A percentile compares a stretch with the other conserved stretches of the same genome.
phyloP scores from a whole-genome alignment of 2,888 invertebrate species.

The Leptinotarsa peninsularis region DNA sequence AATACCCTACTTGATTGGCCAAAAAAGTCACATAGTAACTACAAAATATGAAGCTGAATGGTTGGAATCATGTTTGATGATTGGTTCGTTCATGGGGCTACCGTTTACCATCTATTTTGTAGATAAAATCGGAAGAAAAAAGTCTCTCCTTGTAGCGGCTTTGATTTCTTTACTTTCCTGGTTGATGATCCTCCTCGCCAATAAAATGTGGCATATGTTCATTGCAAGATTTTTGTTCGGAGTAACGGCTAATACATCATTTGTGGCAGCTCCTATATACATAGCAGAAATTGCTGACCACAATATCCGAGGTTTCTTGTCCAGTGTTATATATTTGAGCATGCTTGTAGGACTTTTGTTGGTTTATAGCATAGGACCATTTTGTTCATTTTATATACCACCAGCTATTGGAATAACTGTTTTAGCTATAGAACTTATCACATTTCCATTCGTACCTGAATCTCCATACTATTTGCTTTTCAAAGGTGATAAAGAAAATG shows the following conservation, averaged over 20 bases:
- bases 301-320: conserved; percentile 61
- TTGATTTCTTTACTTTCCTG: conserved; percentile 58
- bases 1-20: conserved; percentile 59
- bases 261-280: conserved; percentile 64
- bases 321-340: conserved; percentile 62
- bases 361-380: conserved; percentile 58
- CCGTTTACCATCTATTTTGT: conserved; percentile 60
- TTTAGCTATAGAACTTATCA: conserved; percentile 55
- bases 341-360: conserved; percentile 62
- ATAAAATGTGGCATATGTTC: conserved; percentile 54
- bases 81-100: conserved; percentile 55
- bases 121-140: conserved; percentile 58
- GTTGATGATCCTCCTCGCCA: conserved; percentile 58
- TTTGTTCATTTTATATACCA: conserved; percentile 59
- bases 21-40: conserved; percentile 58
- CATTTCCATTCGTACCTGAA: conserved; percentile 29
- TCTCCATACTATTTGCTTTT: conserved; percentile 23
- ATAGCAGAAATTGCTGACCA: conserved; percentile 65
- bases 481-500: conserved; percentile 48
- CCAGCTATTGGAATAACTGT: conserved; percentile 59
- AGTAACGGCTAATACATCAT: conserved; percentile 61
- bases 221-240: conserved; percentile 57
- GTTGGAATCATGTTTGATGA: conserved; percentile 54
- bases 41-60: conserved; percentile 53
- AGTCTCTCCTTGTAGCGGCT: conserved; percentile 59